A percentile compares a stretch with the other conserved stretches of the same genome.
These are phyloP conservation scores for Pituophis catenifer DNA, from an alignment of 2,113 vertebrate species.

Conservation along the genomic window DNA sequence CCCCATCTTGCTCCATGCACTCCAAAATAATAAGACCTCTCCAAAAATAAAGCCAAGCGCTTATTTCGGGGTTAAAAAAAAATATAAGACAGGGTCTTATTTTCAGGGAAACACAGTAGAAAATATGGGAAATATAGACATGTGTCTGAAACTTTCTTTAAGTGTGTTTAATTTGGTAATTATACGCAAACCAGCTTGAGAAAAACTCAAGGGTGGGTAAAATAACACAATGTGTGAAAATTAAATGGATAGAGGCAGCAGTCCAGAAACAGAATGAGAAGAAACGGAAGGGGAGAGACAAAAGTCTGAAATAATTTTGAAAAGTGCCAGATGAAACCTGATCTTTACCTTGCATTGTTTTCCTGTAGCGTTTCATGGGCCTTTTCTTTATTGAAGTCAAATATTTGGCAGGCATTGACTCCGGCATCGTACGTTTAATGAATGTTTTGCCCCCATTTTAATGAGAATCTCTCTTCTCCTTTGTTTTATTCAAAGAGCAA, in stretches of 20 bases:
- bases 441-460: slow-evolving; percentile 59
- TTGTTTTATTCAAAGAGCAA: background rate
- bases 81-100: too few relatives aligned
- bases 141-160: background rate
- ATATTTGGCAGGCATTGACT: slow-evolving; percentile 44
- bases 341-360: slow-evolving; percentile 51
- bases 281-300: background rate
- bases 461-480: slow-evolving; percentile 35
- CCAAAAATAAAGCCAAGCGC: too few relatives aligned
- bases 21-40: too few relatives aligned
- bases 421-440: slow-evolving; percentile 47
- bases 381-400: slow-evolving; percentile 52
- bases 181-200: background rate
- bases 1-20: too few relatives aligned
- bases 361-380: slow-evolving; percentile 64
- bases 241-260: background rate
- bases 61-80: too few relatives aligned
- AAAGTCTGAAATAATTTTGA: slow-evolving; percentile 24
- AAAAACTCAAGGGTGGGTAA: background rate
- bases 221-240: background rate
- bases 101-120: background rate
- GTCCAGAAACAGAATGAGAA: background rate
- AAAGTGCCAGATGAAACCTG: slow-evolving; percentile 39
- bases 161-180: background rate
- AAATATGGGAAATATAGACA: background rate